A percentile compares a stretch with the other conserved stretches of the same genome.
Evolutionary conservation across 2,797 vertebrate species (phyloP).

Genomic region (Acanthis flammea): DNA sequence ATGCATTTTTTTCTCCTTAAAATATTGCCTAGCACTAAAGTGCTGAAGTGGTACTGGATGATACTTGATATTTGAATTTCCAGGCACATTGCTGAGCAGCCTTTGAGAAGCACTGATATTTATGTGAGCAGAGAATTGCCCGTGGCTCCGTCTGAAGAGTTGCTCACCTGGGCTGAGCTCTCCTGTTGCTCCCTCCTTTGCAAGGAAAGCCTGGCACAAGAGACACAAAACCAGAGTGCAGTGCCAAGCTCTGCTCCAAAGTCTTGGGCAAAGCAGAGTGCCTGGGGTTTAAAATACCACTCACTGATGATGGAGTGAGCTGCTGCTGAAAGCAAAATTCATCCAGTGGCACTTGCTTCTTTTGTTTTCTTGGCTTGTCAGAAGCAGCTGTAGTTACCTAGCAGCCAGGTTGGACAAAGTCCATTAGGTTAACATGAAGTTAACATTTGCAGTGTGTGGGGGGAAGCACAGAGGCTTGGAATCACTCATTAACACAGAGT

Average conservation of each 20-base stretch:
- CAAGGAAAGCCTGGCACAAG: neutral
- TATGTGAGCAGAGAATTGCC: neutral
- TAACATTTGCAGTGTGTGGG: neutral
- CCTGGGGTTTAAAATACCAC: neutral
- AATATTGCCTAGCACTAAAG: neutral
- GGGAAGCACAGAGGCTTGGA: neutral
- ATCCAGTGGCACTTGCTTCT: neutral
- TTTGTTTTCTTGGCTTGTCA: neutral
- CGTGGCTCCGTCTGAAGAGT: neutral
- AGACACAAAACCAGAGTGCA: fast-evolving
- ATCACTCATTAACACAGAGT: neutral
- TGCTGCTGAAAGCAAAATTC: slow-evolving; percentile 10
- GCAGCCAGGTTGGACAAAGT: neutral
- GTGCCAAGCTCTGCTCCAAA: neutral
- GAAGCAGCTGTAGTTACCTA: neutral
- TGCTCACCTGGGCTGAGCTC: neutral
- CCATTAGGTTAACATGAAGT: slow-evolving; percentile 9
- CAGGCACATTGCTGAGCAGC: neutral
- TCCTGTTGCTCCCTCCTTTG: neutral
- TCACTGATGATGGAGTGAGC: neutral
- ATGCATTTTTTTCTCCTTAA: neutral
- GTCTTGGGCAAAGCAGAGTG: neutral
- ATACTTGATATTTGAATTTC: neutral
- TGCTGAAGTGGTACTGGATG: neutral
- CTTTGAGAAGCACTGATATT: neutral